phyloP scores from a whole-genome alignment of 2,888 invertebrate species.

The Sycophila texana region DNA sequence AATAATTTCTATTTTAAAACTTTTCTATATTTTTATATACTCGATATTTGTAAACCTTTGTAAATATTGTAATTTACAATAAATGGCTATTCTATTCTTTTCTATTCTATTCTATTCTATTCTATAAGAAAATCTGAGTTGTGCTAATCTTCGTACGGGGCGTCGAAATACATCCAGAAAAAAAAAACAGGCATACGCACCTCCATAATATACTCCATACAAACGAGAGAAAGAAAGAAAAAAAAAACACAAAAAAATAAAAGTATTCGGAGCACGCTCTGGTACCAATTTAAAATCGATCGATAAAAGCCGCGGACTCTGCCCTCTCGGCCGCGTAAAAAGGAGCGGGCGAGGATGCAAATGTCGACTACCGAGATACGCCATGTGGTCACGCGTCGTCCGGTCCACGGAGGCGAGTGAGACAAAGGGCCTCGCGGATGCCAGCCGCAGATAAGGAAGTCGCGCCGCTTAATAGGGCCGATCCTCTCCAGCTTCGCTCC shows the following conservation, averaged over 20 bases:
- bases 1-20: too few relatives aligned
- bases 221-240: too few relatives aligned
- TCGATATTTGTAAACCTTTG: too few relatives aligned
- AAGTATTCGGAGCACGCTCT: neutral
- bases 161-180: too few relatives aligned
- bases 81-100: too few relatives aligned
- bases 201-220: neutral
- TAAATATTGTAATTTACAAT: too few relatives aligned
- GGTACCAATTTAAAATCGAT: constrained; percentile 50
- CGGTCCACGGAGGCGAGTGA: constrained; percentile 2
- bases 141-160: too few relatives aligned
- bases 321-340: neutral
- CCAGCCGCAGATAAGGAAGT: constrained; percentile 48
- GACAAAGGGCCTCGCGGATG: constrained; percentile 52
- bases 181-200: too few relatives aligned
- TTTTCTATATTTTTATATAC: too few relatives aligned
- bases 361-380: constrained; percentile 52
- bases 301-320: constrained; percentile 20
- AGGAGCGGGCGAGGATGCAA: constrained; percentile 41
- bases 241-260: too few relatives aligned
- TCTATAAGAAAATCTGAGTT: too few relatives aligned
- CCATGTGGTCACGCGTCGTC: constrained; percentile 12
- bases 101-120: too few relatives aligned
- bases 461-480: neutral
- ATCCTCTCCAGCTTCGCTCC: neutral